These are phyloP conservation scores for Pitta sordida DNA, from an alignment of 2,113 vertebrate species.

Conservation along the genomic window DNA sequence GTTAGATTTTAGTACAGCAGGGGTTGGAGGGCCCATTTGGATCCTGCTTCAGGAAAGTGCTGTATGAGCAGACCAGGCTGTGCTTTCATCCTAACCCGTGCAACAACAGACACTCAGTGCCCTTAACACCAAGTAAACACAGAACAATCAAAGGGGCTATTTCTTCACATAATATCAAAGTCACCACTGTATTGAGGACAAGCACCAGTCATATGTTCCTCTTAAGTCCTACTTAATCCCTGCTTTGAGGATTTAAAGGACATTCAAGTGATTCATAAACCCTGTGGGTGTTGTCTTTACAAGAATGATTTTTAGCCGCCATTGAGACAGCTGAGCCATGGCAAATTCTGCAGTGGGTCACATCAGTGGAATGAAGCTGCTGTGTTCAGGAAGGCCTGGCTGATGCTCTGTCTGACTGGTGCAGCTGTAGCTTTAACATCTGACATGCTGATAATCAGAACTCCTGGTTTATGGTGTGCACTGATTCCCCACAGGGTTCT, in stretches of 20 bases:
- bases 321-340: background rate
- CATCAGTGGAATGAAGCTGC: background rate
- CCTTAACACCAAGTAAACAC: background rate
- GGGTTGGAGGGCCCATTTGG: background rate
- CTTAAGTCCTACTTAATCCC: conserved; percentile 58
- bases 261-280: conserved; percentile 40
- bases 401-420: background rate
- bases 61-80: background rate
- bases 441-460: background rate
- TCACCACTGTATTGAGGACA: conserved; percentile 37
- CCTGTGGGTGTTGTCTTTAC: background rate
- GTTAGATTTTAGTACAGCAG: background rate
- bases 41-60: background rate
- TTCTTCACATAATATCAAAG: background rate
- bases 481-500: background rate
- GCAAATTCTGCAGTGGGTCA: background rate
- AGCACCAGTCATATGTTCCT: conserved; percentile 41
- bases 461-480: background rate
- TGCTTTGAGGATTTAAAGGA: conserved; percentile 45
- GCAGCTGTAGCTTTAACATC: background rate
- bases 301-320: conserved; percentile 31
- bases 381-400: background rate
- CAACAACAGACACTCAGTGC: background rate
- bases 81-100: background rate
- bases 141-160: background rate